A percentile compares a stretch with the other conserved stretches of the same genome.
Evolutionary conservation across 2,888 invertebrate species (phyloP).

Genomic region (Oscheius sp.): DNA sequence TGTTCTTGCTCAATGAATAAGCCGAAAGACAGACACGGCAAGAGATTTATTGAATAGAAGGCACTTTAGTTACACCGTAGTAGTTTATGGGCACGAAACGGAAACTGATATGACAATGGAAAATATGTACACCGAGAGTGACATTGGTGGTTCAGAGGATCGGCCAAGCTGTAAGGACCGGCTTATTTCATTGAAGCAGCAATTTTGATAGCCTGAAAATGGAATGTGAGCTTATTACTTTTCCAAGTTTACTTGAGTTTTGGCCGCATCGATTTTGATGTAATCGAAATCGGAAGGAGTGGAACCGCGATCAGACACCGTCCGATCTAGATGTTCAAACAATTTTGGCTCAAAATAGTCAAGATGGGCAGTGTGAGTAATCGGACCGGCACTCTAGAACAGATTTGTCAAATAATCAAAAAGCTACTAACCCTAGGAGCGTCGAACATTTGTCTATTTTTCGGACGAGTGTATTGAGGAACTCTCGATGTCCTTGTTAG

Average conservation of each 20-base stretch:
- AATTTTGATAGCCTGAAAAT: slow-evolving; percentile 26
- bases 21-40: slow-evolving; percentile 19
- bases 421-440: slow-evolving; percentile 3
- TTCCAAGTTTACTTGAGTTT: slow-evolving; percentile 21
- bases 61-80: slow-evolving; percentile 9
- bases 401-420: neutral
- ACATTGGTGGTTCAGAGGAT: neutral
- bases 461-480: slow-evolving; percentile 12
- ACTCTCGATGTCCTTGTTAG: slow-evolving; percentile 8
- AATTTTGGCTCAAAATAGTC: slow-evolving; percentile 32
- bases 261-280: slow-evolving; percentile 29
- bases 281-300: slow-evolving; percentile 28
- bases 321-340: slow-evolving; percentile 17
- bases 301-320: slow-evolving; percentile 10
- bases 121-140: slow-evolving; percentile 2
- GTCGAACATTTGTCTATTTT: slow-evolving; percentile 8
- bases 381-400: slow-evolving; percentile 29
- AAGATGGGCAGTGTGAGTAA: slow-evolving; percentile 4
- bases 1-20: slow-evolving; percentile 34
- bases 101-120: slow-evolving; percentile 15
- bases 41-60: neutral
- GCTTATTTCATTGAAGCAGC: slow-evolving; percentile 14
- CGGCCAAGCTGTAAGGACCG: neutral
- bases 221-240: neutral
- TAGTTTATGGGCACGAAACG: neutral